Evolutionary conservation across 2,113 vertebrate genomes (phyloP).

Genomic region (Callorhinus ursinus): DNA sequence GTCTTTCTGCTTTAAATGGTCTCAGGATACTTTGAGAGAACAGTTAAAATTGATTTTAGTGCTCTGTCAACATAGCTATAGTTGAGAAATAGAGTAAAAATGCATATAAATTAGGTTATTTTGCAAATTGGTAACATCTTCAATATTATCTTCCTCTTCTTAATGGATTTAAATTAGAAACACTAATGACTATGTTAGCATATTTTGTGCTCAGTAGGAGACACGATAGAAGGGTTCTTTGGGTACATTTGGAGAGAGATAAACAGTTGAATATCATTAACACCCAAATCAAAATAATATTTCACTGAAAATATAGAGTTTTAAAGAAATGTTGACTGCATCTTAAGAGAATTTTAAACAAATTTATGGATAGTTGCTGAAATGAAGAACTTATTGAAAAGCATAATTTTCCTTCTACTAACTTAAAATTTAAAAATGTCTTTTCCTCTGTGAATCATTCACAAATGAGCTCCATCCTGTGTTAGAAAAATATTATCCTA

Average conservation of each 20-base stretch:
- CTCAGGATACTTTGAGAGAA: slow-evolving; percentile 64
- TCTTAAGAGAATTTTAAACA: slow-evolving; percentile 60
- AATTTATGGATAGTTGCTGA: slow-evolving; percentile 31
- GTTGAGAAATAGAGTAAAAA: slow-evolving; percentile 67
- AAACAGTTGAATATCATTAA: slow-evolving; percentile 75
- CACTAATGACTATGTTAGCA: slow-evolving; percentile 76
- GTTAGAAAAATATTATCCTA: slow-evolving; percentile 21
- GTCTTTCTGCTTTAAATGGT: slow-evolving; percentile 60
- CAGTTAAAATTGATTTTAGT: slow-evolving; percentile 64
- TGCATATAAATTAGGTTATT: slow-evolving; percentile 78
- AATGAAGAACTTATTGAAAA: slow-evolving; percentile 52
- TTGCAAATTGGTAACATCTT: slow-evolving; percentile 77
- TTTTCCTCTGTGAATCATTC: slow-evolving; percentile 38
- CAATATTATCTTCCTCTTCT: slow-evolving; percentile 70
- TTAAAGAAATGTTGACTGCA: slow-evolving; percentile 51
- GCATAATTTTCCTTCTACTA: slow-evolving; percentile 31
- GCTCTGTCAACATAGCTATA: slow-evolving; percentile 42
- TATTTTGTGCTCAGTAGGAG: slow-evolving; percentile 77
- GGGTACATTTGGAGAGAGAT: slow-evolving; percentile 66
- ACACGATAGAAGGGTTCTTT: slow-evolving; percentile 13
- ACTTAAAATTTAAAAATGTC: not conserved
- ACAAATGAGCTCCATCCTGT: not conserved
- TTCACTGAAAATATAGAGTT: slow-evolving; percentile 55
- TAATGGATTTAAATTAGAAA: slow-evolving; percentile 81
- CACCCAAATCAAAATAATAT: slow-evolving; percentile 73